Evolutionary conservation across 2,797 vertebrate genomes (phyloP).

Genomic region (Thamnophis elegans): DNA sequence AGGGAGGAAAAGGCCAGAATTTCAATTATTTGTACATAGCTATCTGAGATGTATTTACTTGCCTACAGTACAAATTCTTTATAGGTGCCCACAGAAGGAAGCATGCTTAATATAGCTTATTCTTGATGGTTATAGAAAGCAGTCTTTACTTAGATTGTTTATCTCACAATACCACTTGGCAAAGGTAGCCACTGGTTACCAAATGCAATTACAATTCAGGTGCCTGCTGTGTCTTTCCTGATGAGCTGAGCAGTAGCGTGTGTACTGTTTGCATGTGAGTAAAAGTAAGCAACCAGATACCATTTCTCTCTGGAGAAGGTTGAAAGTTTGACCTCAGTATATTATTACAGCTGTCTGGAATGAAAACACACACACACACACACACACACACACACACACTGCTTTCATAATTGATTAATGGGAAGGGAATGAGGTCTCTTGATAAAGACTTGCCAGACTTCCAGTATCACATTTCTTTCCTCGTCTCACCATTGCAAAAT

Average conservation of each 20-base stretch:
- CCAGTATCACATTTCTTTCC: neutral
- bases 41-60: neutral
- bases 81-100: neutral
- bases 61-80: neutral
- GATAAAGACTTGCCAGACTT: neutral
- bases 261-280: neutral
- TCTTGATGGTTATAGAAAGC: neutral
- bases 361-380: neutral
- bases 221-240: conserved; percentile 7
- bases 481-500: neutral
- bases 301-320: neutral
- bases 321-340: neutral
- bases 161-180: neutral
- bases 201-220: neutral
- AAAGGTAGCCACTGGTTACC: neutral
- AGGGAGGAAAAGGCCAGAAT: neutral
- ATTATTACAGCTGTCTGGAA: neutral
- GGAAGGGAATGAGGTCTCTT: neutral
- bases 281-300: neutral
- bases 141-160: neutral
- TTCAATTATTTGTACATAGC: neutral
- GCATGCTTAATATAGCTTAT: neutral
- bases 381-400: neutral
- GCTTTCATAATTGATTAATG: neutral
- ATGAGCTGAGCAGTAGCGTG: neutral